Evolutionary conservation across 2,797 vertebrate species (phyloP).

Genomic region (Sparus aurata): DNA sequence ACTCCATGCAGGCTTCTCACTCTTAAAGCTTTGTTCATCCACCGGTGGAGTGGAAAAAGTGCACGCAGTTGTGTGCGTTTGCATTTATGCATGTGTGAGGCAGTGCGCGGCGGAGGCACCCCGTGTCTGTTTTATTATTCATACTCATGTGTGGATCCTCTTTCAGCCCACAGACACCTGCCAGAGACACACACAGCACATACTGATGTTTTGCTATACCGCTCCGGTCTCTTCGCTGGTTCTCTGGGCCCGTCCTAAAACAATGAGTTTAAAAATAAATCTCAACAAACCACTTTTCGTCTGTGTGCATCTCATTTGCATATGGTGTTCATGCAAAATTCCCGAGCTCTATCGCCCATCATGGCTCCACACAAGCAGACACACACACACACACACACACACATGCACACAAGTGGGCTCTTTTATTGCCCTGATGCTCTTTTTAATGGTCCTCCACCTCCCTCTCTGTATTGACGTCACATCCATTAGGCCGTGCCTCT

Average conservation of each 20-base stretch:
- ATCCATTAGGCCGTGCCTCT: conserved; percentile 79
- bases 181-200: conserved; percentile 56
- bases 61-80: conserved; percentile 26
- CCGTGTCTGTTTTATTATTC: conserved; percentile 80
- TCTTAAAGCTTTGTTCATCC: conserved; percentile 67
- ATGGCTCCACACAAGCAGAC: conserved; percentile 22
- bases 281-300: conserved; percentile 8
- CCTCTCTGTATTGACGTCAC: conserved; percentile 75
- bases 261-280: conserved; percentile 25
- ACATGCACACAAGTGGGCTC: conserved; percentile 36
- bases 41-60: conserved; percentile 52
- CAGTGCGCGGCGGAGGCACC: conserved; percentile 49
- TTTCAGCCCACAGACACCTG: conserved; percentile 79
- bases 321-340: conserved; percentile 3
- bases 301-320: conserved; percentile 16
- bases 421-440: conserved; percentile 73
- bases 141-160: conserved; percentile 79
- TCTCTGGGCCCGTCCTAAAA: conserved; percentile 36
- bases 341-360: conserved; percentile 18
- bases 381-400: conserved; percentile 24
- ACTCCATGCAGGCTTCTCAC: conserved; percentile 36
- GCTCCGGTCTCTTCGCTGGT: conserved; percentile 1
- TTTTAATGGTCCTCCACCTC: conserved; percentile 71
- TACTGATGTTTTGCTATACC: conserved; percentile 46
- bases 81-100: conserved; percentile 41